Evolutionary conservation across 1,140 invertebrate species (phyloP).

Genomic region (Coenobita brevimanus): DNA sequence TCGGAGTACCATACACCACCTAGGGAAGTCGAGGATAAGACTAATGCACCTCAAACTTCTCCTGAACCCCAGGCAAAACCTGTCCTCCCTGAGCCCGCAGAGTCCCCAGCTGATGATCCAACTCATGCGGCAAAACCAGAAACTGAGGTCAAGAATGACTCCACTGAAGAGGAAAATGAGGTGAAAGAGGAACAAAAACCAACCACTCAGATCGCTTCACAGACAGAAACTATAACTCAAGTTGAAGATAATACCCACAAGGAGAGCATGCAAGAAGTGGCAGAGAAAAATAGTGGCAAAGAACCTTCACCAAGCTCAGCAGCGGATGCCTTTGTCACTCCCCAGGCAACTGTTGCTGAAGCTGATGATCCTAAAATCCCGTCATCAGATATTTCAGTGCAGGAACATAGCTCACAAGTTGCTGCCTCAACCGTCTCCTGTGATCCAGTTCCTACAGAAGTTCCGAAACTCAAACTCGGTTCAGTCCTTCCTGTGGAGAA

Average conservation of each 20-base stretch:
- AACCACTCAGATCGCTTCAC: no score
- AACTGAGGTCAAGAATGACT: not conserved
- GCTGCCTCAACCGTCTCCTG: not conserved
- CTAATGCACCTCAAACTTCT: not conserved
- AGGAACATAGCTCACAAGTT: not conserved
- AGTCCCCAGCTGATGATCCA: not conserved
- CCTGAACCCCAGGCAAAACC: not conserved
- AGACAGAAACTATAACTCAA: no score
- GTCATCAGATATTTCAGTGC: not conserved
- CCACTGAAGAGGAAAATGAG: not conserved
- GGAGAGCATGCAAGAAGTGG: not conserved
- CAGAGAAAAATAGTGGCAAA: conserved; percentile 11
- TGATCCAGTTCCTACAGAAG: conserved; percentile 13
- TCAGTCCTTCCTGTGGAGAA: not conserved
- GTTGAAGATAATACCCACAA: no score
- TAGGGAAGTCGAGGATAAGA: not conserved
- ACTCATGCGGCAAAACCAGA: not conserved
- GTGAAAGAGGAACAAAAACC: not conserved
- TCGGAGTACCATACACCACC: conserved; percentile 10
- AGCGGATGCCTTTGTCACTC: no score
- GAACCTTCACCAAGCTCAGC: not conserved
- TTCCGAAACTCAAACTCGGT: not conserved
- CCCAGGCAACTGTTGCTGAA: not conserved
- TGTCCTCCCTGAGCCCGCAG: not conserved
- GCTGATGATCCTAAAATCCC: not conserved